Evolutionary conservation across 2,888 invertebrate species (phyloP).

Genomic region (Laothoe populi): DNA sequence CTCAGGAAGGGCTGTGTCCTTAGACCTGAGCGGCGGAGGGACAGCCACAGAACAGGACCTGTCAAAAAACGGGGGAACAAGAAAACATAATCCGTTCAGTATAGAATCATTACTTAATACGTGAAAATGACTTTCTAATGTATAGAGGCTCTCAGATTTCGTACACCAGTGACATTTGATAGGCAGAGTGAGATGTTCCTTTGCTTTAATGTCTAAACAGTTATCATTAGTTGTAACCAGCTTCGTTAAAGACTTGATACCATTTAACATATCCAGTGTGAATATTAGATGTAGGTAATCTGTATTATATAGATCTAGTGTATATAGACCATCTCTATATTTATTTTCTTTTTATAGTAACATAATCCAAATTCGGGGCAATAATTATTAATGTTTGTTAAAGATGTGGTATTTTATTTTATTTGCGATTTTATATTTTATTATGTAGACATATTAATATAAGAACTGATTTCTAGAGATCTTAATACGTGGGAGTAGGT

Average conservation of each 20-base stretch:
- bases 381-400: conserved; percentile 73
- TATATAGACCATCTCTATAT: conserved; percentile 63
- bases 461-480: conserved; percentile 20
- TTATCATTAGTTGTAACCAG: conserved; percentile 68
- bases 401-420: conserved; percentile 68
- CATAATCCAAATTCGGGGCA: conserved; percentile 63
- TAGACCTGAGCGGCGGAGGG: conserved; percentile 75
- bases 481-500: conserved; percentile 9
- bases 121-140: conserved; percentile 79
- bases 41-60: conserved; percentile 75
- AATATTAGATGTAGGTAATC: conserved; percentile 68
- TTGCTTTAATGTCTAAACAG: conserved; percentile 49
- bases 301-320: conserved; percentile 82
- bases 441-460: conserved; percentile 37
- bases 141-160: conserved; percentile 65
- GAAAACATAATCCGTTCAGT: conserved; percentile 93
- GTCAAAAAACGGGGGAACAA: conserved; percentile 83
- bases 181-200: conserved; percentile 67
- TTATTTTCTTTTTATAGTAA: conserved; percentile 51
- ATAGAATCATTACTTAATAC: conserved; percentile 94
- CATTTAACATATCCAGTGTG: conserved; percentile 81
- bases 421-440: conserved; percentile 61
- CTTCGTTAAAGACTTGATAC: conserved; percentile 78
- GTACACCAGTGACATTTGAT: conserved; percentile 52
- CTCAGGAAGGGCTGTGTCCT: conserved; percentile 78